A percentile compares a stretch with the other conserved stretches of the same genome.
Evolutionary conservation across 2,888 invertebrate genomes (phyloP).

Genomic region (Cerastis rubricosa): DNA sequence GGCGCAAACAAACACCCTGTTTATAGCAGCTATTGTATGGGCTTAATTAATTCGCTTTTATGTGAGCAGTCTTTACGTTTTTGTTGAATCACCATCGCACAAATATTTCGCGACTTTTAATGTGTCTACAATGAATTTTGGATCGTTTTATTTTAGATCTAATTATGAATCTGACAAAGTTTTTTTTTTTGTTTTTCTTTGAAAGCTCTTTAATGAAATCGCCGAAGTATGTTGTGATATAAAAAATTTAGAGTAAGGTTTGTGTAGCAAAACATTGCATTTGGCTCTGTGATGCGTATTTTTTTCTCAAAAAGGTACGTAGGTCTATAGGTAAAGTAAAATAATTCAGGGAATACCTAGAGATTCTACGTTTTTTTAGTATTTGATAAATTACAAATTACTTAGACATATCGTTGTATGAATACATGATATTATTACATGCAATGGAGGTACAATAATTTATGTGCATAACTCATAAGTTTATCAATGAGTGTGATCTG

Average conservation of each 20-base stretch:
- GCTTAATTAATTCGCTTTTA: slow-evolving; percentile 88
- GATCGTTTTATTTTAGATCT: slow-evolving; percentile 14
- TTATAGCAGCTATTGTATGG: slow-evolving; percentile 81
- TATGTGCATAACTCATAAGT: slow-evolving; percentile 15
- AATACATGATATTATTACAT: slow-evolving; percentile 5
- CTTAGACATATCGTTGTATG: not conserved
- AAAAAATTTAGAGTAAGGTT: not conserved
- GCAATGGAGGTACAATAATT: slow-evolving; percentile 20
- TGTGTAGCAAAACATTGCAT: not conserved
- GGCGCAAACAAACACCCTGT: slow-evolving; percentile 80
- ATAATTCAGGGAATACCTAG: not conserved
- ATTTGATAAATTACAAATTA: not conserved
- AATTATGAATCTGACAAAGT: not conserved
- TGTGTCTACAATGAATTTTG: slow-evolving; percentile 44
- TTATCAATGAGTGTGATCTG: slow-evolving; percentile 43
- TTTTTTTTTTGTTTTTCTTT: not conserved
- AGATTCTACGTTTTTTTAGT: not conserved
- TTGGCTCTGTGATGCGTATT: not conserved
- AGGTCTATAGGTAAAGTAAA: not conserved
- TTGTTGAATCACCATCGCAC: slow-evolving; percentile 72
- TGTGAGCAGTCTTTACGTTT: slow-evolving; percentile 77
- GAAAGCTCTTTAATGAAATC: not conserved
- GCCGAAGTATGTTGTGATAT: not conserved
- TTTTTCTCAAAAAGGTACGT: not conserved
- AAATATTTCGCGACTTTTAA: slow-evolving; percentile 65